phyloP scores from a whole-genome alignment of 2,797 vertebrate genomes.

The Vireo griseus region DNA sequence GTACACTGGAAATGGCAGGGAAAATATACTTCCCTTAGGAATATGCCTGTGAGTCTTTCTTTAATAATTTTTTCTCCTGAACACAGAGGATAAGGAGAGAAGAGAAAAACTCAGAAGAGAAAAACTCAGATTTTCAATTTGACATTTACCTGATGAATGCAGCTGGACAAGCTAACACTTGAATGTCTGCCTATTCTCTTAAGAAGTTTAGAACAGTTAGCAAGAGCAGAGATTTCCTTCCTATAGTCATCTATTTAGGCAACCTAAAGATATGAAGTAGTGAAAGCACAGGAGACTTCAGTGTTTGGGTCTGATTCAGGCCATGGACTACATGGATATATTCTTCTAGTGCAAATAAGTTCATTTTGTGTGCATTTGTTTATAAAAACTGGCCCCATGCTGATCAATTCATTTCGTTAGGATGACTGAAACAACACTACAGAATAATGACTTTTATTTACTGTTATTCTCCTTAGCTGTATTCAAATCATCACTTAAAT shows the following conservation, averaged over 20 bases:
- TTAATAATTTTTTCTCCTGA: neutral
- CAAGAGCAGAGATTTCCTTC: neutral
- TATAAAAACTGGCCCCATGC: neutral
- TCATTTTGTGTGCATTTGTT: neutral
- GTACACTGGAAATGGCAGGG: neutral
- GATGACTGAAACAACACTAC: neutral
- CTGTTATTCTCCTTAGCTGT: neutral
- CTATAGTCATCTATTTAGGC: neutral
- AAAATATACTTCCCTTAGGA: neutral
- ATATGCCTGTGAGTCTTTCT: neutral
- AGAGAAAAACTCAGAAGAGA: neutral
- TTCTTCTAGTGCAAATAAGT: neutral
- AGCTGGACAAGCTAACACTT: neutral
- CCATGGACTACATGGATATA: neutral
- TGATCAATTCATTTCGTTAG: neutral
- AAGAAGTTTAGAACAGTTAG: neutral
- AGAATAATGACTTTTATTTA: neutral
- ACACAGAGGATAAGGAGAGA: neutral
- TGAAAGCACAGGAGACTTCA: neutral
- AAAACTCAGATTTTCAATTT: neutral
- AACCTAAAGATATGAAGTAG: neutral
- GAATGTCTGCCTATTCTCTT: neutral
- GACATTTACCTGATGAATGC: neutral
- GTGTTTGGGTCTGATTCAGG: neutral
- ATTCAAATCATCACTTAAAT: neutral